Evolutionary conservation across 2,113 vertebrate species (phyloP), one percentile per base, ranked within the genome.

Genomic region (Hyaena hyaena): DNA sequence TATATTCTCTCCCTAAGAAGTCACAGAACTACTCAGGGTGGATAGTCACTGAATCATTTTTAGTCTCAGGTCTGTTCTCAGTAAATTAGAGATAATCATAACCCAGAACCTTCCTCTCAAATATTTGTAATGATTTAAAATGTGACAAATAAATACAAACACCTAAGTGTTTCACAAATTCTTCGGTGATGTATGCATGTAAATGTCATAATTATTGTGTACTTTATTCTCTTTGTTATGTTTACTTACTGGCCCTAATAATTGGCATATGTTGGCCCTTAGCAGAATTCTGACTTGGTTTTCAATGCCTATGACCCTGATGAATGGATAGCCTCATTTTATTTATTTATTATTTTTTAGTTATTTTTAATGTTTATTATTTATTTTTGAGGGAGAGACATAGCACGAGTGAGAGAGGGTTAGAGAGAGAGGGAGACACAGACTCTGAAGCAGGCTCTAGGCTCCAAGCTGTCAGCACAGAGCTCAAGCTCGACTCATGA

Each of bases 41-140:
- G 5, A 43, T 17, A 92, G 45, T 79, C 17, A 63, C 24, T 39
- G 58, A 83, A 68, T 84, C 80, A 88, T 85, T 33, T 71, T 48
- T 50, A 76, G 39, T 12, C 28, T 94, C 55, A 76, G 15, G 69
- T 95, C 43, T 86, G 43, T 74, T 88, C 28, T 79, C 71, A 86
- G 15, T 92, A 81, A 96, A 66, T 77, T 86, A 48, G 68, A 76
- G 61, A 65, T 58, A 19, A 91, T 85, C 63, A 66, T 86, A 87
- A 82, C 24, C 39, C 24, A 89, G 45, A n/a, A 71, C 31, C 14
- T 1, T 35, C 76, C 8, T 74, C 21, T 66, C n/a, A 81, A 90
- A 33, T 53, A 82, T 79, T 88, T 74, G 26, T 83, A 74, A 45
- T 79, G 80, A 79, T 73, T 90, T 90, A 77, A 93, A 83, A 61